phyloP scores from a whole-genome alignment of 2,113 vertebrate species.

The Lasiurus borealis region DNA sequence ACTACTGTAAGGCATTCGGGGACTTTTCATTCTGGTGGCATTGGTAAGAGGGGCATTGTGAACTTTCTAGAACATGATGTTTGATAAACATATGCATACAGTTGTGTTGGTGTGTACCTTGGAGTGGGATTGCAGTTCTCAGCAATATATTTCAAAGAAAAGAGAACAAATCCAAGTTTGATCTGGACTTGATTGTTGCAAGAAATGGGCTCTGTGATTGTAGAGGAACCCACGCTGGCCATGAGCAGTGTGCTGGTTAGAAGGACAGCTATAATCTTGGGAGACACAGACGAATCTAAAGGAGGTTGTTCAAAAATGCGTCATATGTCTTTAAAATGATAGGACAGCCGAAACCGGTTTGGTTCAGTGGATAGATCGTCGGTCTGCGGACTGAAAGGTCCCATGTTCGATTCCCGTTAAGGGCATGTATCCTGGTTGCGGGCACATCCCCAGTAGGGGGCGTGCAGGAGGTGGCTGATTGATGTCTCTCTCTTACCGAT shows the following conservation, averaged over 20 bases:
- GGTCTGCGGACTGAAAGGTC: too few relatives aligned
- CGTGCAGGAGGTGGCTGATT: too few relatives aligned
- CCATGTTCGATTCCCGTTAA: too few relatives aligned
- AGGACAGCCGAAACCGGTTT: too few relatives aligned
- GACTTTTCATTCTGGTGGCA: background rate
- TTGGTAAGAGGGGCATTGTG: background rate
- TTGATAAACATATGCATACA: background rate
- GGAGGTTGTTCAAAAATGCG: background rate
- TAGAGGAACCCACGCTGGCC: too few relatives aligned
- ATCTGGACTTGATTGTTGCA: background rate
- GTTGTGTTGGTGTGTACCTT: background rate
- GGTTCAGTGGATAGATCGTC: too few relatives aligned
- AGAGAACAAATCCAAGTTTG: background rate
- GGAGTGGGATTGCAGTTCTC: background rate
- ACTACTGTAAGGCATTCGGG: background rate
- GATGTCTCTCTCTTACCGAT: too few relatives aligned
- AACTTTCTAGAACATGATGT: background rate
- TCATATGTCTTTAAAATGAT: background rate
- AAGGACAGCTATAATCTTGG: background rate
- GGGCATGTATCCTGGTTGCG: too few relatives aligned
- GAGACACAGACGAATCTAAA: background rate
- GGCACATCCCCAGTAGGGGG: too few relatives aligned
- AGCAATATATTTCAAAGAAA: conserved; percentile 7
- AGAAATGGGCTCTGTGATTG: background rate
- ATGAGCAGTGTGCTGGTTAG: background rate